Evolutionary conservation across 2,797 vertebrate genomes (phyloP).

Genomic region (Smutsia gigantea): DNA sequence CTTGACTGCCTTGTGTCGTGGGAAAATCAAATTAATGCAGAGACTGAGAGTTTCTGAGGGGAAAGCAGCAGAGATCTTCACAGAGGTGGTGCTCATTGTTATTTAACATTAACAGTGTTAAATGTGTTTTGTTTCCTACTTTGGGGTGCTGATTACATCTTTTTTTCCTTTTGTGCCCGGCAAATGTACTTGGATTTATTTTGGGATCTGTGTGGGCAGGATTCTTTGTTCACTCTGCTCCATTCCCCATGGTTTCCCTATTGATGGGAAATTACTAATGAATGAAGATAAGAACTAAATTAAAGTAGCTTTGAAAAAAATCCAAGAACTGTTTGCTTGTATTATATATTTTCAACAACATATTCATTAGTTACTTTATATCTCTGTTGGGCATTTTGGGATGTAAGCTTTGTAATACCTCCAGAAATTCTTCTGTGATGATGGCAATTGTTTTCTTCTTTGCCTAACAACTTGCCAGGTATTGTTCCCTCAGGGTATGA

Average conservation of each 20-base stretch:
- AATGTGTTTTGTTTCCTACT: neutral
- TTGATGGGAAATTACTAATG: neutral
- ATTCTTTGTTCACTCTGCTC: constrained; percentile 50
- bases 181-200: constrained; percentile 66
- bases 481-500: neutral
- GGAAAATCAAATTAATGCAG: neutral
- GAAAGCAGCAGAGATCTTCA: neutral
- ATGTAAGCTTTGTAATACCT: neutral
- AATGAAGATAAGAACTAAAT: constrained; percentile 45
- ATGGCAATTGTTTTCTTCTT: constrained; percentile 1
- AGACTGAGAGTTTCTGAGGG: neutral
- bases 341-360: constrained; percentile 31
- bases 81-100: neutral
- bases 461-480: neutral
- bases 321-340: neutral
- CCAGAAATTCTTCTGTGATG: neutral
- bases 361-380: neutral
- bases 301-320: neutral
- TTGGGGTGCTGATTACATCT: constrained; percentile 4
- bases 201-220: constrained; percentile 47
- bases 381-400: constrained; percentile 4
- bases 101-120: neutral
- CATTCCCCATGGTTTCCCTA: neutral
- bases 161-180: constrained; percentile 42
- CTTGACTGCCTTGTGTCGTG: neutral